Conservation (phyloP, 35 echinoderm and acorn worm genomes). For the Hemicentrotus pulcherrimus region DNA sequence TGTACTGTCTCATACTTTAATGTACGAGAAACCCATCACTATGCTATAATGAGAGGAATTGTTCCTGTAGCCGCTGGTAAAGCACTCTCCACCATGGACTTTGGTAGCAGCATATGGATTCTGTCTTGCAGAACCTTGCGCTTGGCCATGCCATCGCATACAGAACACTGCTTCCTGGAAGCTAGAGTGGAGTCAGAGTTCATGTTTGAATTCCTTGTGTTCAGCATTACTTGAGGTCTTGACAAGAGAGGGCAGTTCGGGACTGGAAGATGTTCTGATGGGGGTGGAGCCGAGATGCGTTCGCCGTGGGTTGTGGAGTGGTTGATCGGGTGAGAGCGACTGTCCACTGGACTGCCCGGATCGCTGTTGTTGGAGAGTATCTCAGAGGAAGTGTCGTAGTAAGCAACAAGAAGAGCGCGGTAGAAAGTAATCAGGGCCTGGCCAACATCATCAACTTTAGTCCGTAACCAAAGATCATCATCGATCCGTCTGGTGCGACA, state of each 20-base stretch:
- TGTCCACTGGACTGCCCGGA: not conserved
- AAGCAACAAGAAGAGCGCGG: conserved; percentile 43
- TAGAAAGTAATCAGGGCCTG: conserved; percentile 24
- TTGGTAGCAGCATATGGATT: conserved; percentile 15
- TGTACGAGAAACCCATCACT: not conserved
- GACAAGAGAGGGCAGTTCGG: not conserved
- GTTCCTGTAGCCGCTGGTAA: not conserved
- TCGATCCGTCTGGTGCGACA: not conserved
- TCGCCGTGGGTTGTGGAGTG: not conserved
- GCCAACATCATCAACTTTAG: not conserved
- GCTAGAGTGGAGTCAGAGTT: not conserved
- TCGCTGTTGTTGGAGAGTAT: not conserved
- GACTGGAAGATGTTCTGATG: not conserved
- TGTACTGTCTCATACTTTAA: not conserved
- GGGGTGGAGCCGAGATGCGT: not conserved
- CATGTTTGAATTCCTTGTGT: not conserved
- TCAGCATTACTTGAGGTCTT: not conserved
- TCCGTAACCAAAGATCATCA: conserved; percentile 25
- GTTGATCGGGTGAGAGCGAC: conserved; percentile 2
- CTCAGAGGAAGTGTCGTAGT: not conserved
- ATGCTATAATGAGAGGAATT: not conserved
- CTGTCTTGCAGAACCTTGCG: not conserved
- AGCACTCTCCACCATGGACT: not conserved
- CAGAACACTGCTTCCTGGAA: conserved; percentile 4
- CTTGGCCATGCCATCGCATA: not conserved